Percentiles rank a stretch among this genome's conserved stretches.
Conservation (phyloP, 2,113 vertebrate species). For the Xenopus laevis region DNA sequence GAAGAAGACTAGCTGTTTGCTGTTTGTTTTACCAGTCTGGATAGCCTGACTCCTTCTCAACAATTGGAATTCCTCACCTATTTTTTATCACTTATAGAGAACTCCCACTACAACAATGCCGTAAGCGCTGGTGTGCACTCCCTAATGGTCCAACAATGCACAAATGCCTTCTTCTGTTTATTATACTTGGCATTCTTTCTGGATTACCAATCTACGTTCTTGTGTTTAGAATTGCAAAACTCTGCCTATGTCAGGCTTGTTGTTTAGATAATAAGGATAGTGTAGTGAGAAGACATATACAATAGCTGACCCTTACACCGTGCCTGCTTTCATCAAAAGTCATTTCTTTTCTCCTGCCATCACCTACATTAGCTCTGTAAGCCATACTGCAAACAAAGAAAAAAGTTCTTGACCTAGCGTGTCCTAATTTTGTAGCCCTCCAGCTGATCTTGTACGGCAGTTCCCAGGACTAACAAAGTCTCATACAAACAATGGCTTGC, state of each 20-base stretch:
- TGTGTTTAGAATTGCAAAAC: background rate
- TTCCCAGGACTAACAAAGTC: no score
- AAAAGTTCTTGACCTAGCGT: no score
- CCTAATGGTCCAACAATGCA: background rate
- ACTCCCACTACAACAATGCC: no score
- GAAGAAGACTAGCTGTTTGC: no score
- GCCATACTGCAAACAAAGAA: no score
- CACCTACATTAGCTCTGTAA: background rate
- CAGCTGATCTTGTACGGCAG: no score
- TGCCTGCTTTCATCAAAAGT: background rate
- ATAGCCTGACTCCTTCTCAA: no score
- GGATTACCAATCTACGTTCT: background rate
- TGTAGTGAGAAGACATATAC: slow-evolving; percentile 26
- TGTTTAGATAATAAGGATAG: slow-evolving; percentile 28
- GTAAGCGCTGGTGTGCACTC: background rate
- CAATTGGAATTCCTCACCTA: no score
- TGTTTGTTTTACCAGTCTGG: no score
- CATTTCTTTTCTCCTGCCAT: background rate
- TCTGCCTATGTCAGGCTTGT: background rate
- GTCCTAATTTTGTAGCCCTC: no score
- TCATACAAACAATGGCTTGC: no score
- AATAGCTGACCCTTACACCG: slow-evolving; percentile 14
- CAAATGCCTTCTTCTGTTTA: background rate
- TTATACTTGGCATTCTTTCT: background rate
- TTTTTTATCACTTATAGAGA: no score